Base-by-base conservation (phyloP, 2,113 vertebrate genomes). In the Penelope pileata region DNA sequence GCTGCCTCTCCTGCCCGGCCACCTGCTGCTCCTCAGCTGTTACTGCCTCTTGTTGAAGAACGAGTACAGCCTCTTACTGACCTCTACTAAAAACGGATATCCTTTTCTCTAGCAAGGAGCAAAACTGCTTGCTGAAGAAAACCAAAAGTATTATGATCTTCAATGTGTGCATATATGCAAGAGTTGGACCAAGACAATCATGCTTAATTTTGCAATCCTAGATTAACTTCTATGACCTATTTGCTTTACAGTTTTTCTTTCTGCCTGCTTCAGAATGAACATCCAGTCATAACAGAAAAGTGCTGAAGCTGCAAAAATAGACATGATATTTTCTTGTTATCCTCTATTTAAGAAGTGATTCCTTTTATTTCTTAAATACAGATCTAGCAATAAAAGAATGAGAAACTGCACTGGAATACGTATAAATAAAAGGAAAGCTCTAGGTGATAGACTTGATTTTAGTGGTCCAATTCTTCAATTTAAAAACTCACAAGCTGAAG, bases 11-110 rank as follows among this genome's bases (percentile, higher is more conserved):
- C 60, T 66, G 32, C 64, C 54, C 43, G 47, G 48, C 40, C 59
- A 53, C 1, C 0, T 0, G 0, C 59, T 26, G 34, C 16, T 38
- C 27, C 34, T 62, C 59, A 38, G 59, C 59, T 40, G 7, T 12
- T 40, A 3, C 16, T 38, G 27, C 27, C 60, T 62, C 60, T 62
- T 38, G 60, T 36, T 62, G 60, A 36, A 62, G 60, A 62, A 42
- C 29, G 43, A 36, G 23, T 32, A 34, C 22, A 36, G 38, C 58
- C 19, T 85, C 36, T 38, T 62, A 36, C 48, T 0, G 0, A 5
- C 32, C 62, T 77, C 60, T 91, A 85, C 69, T 87, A 87, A 82
- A 82, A 60, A 38, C 12, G 84, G 77, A 69, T 47, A 89, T 48
- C 19, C 43, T 10, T 2, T 85, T 66, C 40, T 67, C 83, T 24